phyloP scores from a whole-genome alignment of 2,113 vertebrate genomes.

The Hemichromis elongatus region DNA sequence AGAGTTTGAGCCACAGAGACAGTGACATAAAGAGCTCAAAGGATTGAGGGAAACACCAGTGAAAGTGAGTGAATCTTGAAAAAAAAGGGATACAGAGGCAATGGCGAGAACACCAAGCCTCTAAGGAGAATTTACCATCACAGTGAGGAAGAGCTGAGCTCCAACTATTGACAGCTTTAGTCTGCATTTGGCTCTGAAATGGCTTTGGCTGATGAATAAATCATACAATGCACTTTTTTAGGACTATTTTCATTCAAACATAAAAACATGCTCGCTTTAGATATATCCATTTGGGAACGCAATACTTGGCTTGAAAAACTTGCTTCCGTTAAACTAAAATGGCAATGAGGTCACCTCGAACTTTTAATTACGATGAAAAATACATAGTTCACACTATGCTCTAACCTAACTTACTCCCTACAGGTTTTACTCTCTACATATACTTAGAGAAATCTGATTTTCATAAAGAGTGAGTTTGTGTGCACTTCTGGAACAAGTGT shows the following conservation, averaged over 20 bases:
- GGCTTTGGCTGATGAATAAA: slow-evolving; percentile 47
- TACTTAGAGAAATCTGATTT: neutral
- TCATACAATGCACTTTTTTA: slow-evolving; percentile 15
- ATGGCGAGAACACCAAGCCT: neutral
- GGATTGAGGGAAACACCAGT: neutral
- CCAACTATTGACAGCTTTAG: slow-evolving; percentile 18
- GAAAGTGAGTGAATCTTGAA: neutral
- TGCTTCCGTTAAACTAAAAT: neutral
- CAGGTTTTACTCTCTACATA: neutral
- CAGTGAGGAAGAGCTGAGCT: slow-evolving; percentile 5
- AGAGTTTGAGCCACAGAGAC: neutral
- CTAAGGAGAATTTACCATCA: slow-evolving; percentile 19
- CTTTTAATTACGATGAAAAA: neutral
- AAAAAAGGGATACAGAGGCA: neutral
- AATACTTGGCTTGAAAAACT: neutral
- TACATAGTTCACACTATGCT: too few relatives aligned
- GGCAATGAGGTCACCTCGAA: neutral
- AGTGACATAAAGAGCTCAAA: neutral
- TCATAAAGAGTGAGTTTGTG: neutral
- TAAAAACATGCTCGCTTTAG: neutral
- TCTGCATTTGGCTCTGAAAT: slow-evolving; percentile 31
- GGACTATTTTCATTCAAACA: slow-evolving; percentile 23
- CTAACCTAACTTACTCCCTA: too few relatives aligned
- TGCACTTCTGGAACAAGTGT: neutral
- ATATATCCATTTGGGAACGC: neutral